Evolutionary conservation across 1,140 invertebrate genomes (phyloP).

Genomic region (Triops cancriformis): DNA sequence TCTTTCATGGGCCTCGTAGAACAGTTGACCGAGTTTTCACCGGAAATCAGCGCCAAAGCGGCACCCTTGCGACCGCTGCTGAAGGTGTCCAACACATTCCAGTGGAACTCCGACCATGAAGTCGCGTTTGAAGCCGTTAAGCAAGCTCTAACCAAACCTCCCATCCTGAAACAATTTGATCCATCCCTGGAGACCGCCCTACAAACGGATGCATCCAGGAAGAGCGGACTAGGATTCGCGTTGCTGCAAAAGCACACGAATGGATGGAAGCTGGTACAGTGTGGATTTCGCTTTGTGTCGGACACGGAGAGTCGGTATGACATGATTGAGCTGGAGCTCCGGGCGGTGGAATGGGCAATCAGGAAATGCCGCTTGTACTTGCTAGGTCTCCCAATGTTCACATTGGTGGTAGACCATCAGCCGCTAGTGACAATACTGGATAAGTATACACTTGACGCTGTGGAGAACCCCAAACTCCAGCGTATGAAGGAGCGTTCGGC

Average conservation of each 20-base stretch:
- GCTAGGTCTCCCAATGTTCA: slow-evolving; percentile 28
- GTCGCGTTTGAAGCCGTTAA: slow-evolving; percentile 19
- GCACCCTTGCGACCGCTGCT: slow-evolving; percentile 25
- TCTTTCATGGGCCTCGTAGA: slow-evolving; percentile 25
- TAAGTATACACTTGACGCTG: no score
- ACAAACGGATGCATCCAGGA: slow-evolving; percentile 29
- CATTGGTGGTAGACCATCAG: no score
- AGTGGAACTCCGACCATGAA: slow-evolving; percentile 24
- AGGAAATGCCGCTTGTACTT: slow-evolving; percentile 30
- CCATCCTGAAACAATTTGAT: slow-evolving; percentile 27
- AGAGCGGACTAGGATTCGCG: slow-evolving; percentile 25
- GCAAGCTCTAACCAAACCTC: neutral
- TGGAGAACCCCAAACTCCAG: no score
- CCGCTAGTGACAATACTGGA: no score
- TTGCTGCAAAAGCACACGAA: slow-evolving; percentile 24
- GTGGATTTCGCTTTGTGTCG: slow-evolving; percentile 24
- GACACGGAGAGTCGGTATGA: slow-evolving; percentile 30
- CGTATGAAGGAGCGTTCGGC: slow-evolving; percentile 25
- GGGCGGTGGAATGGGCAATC: slow-evolving; percentile 27
- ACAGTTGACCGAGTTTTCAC: slow-evolving; percentile 16
- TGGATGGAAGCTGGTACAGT: slow-evolving; percentile 28
- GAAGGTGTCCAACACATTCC: neutral
- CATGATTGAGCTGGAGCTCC: slow-evolving; percentile 29
- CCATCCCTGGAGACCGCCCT: slow-evolving; percentile 23
- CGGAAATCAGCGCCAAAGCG: no score